Evolutionary conservation across 2,113 vertebrate species (phyloP), one percentile per base, ranked within the genome.

Genomic region (Myotis davidii): DNA sequence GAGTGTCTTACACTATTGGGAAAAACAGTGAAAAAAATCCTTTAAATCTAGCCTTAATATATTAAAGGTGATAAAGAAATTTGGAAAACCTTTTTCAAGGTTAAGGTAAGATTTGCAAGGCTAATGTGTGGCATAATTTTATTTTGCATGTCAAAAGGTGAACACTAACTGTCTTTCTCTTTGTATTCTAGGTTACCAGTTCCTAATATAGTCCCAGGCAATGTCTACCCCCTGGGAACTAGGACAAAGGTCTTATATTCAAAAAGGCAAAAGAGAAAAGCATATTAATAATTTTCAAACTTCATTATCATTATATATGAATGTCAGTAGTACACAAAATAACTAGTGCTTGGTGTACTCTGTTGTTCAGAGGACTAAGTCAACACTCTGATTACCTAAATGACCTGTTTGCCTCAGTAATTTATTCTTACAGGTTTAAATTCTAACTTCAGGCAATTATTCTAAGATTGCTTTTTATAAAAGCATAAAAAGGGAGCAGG

Each of bases 151-250:
- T 84, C 50, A 94, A 37, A 85, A 91, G 59, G 25, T 65, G 13
- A 85, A 82, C 72, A 89, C 78, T 91, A 85, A 85, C 50, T 91
- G 13, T 73, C 61, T 84, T 90, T 94, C 34, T 82, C 32, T 91
- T 83, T 73, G 27, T 88, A 48, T 29, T 78, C 34, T 82, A 39
- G 1, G 23, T 25, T 52, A 52, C 56, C 6, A 82, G 12, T 59
- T 81, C 11, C 77, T 85, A 73, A 54, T 25, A n/a, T 27, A 67
- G 50, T 94, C 45, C 52, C 29, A n/a, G 69, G 52, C 10, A 91
- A 64, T 39, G 27, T 59, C 39, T 48, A 88, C 69, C 34, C 85
- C 54, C 54, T 59, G 29, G n/a, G 7, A 94, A 74, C 17, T 27
- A 90, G 85, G 39, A 9, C 39, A 85, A 72, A 88, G 7, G 23